phyloP scores from a whole-genome alignment of 1,140 invertebrate genomes.

The Ceratosolen fusciceps region DNA sequence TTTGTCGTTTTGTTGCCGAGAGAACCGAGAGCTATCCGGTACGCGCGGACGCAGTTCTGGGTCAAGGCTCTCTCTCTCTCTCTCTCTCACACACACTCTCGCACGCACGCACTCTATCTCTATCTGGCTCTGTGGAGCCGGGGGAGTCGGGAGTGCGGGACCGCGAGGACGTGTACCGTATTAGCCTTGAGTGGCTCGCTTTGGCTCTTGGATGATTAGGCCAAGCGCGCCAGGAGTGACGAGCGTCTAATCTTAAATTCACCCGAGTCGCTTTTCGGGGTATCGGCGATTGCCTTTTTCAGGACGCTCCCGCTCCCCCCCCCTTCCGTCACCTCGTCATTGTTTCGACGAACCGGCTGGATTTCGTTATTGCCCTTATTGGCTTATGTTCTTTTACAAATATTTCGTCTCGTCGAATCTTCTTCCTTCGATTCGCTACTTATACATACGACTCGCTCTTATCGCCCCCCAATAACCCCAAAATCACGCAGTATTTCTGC shows the following conservation, averaged over 20 bases:
- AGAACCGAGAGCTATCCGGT: slow-evolving; percentile 3
- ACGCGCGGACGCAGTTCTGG: slow-evolving; percentile 14
- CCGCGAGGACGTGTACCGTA: not conserved
- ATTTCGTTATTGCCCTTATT: too few relatives aligned
- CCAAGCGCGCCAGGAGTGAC: not conserved
- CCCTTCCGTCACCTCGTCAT: not conserved
- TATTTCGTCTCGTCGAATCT: too few relatives aligned
- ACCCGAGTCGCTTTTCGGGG: slow-evolving; percentile 2
- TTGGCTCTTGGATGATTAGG: slow-evolving; percentile 16
- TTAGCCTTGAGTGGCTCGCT: slow-evolving; percentile 26
- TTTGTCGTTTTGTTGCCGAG: slow-evolving; percentile 20
- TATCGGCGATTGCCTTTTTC: not conserved
- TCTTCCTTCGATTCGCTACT: too few relatives aligned
- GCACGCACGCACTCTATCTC: too few relatives aligned
- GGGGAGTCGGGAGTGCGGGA: not conserved
- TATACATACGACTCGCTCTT: too few relatives aligned
- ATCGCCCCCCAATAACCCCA: too few relatives aligned
- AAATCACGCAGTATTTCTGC: too few relatives aligned
- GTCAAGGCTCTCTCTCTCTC: slow-evolving; percentile 42
- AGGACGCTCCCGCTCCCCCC: not conserved
- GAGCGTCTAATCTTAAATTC: slow-evolving; percentile 12
- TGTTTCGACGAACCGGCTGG: not conserved
- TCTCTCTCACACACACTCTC: slow-evolving; percentile 4
- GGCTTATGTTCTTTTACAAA: too few relatives aligned
- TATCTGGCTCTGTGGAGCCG: too few relatives aligned